Base-by-base conservation (phyloP, 2,888 invertebrate genomes). In the Lypha dubia region DNA sequence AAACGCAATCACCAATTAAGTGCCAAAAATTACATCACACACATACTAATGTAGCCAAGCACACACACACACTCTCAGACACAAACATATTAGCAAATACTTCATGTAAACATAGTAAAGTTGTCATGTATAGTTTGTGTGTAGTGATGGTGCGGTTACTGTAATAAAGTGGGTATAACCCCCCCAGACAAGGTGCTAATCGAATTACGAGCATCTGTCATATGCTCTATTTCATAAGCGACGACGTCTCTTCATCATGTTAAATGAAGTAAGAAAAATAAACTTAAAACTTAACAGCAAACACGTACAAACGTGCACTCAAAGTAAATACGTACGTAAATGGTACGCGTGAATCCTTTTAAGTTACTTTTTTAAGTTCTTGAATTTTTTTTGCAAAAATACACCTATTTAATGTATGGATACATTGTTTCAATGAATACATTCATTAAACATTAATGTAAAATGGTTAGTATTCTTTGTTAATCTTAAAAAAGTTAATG, bases 171-270 rank as follows among this genome's bases (percentile, higher is more conserved):
- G 63, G 81, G 77, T 74, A 81, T 70, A 74, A 74, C 68, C 58
- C 67, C 77, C 68, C 58, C 67, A 84, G 84, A 84, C 86, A 86
- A 87, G 86, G 87, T 87, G 87, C 85, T 87, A 87, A 87, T 87
- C 87, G 86, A 87, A 87, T 87, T 87, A 87, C 79, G 86, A 86
- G 82, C 85, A 79, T 81, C 70, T 84, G 77, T 81, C 77, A 74
- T 58, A 77, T 73, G 60, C 46, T 71, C 28, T 41, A 17, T 44
- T 46, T 49, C 38, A 32, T 41, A 46, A 41, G 3, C 20, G 35
- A 28, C 15, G 28, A 28, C 15, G 28, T 63, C 17, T 20, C 11
- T 20, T n/a, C 58, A 15, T 46, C 24, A 7, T 62, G 11, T n/a
- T 32, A 65, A 53, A 15, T 0, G 22, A 8, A 53, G 22, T 24